Percentiles rank a stretch among this genome's conserved stretches.
phyloP scores from a whole-genome alignment of 2,888 invertebrate species.

The Microdon myrmicae region DNA sequence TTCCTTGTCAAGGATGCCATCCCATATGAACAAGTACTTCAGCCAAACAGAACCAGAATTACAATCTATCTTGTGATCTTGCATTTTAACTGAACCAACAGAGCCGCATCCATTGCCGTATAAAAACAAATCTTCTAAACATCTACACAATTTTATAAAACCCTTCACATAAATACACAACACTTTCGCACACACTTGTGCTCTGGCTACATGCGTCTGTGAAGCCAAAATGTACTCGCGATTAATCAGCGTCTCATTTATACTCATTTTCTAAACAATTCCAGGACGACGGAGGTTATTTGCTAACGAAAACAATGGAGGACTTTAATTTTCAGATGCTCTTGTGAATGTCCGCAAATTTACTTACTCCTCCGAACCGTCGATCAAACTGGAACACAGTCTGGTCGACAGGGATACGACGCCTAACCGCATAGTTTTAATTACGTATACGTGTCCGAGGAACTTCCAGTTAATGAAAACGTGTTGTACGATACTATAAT shows the following conservation, averaged over 20 bases:
- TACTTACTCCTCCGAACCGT: conserved; percentile 19
- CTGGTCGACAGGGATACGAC: conserved; percentile 3
- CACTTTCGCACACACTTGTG: background rate
- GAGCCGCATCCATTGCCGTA: conserved; percentile 27
- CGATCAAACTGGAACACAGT: conserved; percentile 5
- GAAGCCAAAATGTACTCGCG: conserved; percentile 36
- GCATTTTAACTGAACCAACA: conserved; percentile 30
- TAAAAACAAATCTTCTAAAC: too few relatives aligned
- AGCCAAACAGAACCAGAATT: conserved; percentile 29
- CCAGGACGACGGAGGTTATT: conserved; percentile 30
- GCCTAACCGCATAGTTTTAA: too few relatives aligned
- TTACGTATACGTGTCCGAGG: too few relatives aligned
- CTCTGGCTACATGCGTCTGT: background rate
- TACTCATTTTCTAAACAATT: conserved; percentile 47
- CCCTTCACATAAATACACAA: conserved; percentile 5
- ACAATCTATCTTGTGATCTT: conserved; percentile 46
- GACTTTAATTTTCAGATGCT: conserved; percentile 35
- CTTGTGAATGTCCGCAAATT: conserved; percentile 31
- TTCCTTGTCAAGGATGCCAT: conserved; percentile 31
- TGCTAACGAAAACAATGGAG: conserved; percentile 38
- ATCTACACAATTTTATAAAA: too few relatives aligned
- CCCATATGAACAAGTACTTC: conserved; percentile 20
- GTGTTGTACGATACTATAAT: too few relatives aligned
- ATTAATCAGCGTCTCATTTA: conserved; percentile 52
- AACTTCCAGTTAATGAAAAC: too few relatives aligned